Conservation (phyloP, 2,113 vertebrate species). For the Epinephelus cyanopodus region DNA sequence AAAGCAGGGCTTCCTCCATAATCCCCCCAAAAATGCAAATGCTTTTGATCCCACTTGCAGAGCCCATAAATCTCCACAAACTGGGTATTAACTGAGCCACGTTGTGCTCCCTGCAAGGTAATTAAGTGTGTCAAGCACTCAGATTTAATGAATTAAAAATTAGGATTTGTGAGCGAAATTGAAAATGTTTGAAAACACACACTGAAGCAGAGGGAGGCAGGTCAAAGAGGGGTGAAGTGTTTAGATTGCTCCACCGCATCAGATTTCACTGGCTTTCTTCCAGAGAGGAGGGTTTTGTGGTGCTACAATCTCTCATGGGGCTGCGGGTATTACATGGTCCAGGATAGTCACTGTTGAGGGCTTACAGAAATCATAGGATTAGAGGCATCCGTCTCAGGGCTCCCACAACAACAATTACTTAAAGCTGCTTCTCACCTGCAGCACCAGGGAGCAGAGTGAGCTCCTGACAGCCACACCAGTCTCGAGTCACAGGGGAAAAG, state of each 20-base stretch:
- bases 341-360: constrained; percentile 51
- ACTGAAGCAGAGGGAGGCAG: constrained; percentile 7
- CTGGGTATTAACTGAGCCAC: constrained; percentile 52
- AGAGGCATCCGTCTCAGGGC: constrained; percentile 58
- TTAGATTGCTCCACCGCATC: constrained; percentile 40
- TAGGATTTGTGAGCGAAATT: constrained; percentile 14
- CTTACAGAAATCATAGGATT: constrained; percentile 70
- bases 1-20: constrained; percentile 34
- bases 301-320: constrained; percentile 38
- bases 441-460: constrained; percentile 37
- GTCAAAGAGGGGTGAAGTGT: constrained; percentile 35
- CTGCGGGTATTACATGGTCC: constrained; percentile 54
- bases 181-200: constrained; percentile 15
- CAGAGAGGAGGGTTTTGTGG: constrained; percentile 39
- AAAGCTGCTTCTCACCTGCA: constrained; percentile 54
- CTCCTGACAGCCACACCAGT: constrained; percentile 30
- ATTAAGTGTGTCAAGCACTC: constrained; percentile 49
- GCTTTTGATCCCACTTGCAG: constrained; percentile 36
- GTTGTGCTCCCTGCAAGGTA: constrained; percentile 24
- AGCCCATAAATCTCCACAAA: constrained; percentile 66
- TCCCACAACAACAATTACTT: constrained; percentile 70
- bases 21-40: constrained; percentile 61
- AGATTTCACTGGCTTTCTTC: constrained; percentile 40
- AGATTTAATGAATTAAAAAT: constrained; percentile 3
- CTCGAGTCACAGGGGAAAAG: background rate